Conservation (phyloP, 2,888 invertebrate genomes). For the Patella ulyssiponensis region DNA sequence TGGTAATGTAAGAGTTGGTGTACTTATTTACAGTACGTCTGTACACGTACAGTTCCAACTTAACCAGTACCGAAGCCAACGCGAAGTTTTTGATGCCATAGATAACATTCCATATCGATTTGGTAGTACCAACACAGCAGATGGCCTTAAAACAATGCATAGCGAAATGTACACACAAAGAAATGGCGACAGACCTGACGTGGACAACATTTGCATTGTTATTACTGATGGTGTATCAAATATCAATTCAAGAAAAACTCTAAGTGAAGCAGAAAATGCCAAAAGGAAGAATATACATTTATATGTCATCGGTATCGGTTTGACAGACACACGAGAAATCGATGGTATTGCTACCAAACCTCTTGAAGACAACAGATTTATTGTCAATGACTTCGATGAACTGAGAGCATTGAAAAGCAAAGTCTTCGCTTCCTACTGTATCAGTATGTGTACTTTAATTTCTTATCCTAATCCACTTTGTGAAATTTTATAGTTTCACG, state of each 20-base stretch:
- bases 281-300: conserved; percentile 48
- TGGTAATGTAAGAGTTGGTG: conserved; percentile 59
- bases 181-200: conserved; percentile 57
- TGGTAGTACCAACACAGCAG: conserved; percentile 67
- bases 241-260: conserved; percentile 57
- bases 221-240: conserved; percentile 68
- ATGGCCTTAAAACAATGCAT: conserved; percentile 55
- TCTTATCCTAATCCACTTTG: no score
- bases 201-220: conserved; percentile 59
- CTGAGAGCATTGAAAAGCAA: conserved; percentile 47
- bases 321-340: conserved; percentile 58
- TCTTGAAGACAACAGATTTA: conserved; percentile 51
- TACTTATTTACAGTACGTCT: conserved; percentile 57
- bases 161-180: conserved; percentile 51
- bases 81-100: conserved; percentile 51
- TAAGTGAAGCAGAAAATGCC: conserved; percentile 55
- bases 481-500: no score
- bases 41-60: conserved; percentile 57
- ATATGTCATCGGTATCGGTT: conserved; percentile 57
- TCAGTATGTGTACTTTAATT: conserved; percentile 19
- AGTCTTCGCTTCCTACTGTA: conserved; percentile 40
- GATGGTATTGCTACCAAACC: conserved; percentile 58
- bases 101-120: conserved; percentile 47
- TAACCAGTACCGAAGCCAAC: conserved; percentile 43
- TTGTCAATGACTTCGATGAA: conserved; percentile 54